phyloP scores from a whole-genome alignment of 1,140 invertebrate genomes.

The Micrasema minimum region DNA sequence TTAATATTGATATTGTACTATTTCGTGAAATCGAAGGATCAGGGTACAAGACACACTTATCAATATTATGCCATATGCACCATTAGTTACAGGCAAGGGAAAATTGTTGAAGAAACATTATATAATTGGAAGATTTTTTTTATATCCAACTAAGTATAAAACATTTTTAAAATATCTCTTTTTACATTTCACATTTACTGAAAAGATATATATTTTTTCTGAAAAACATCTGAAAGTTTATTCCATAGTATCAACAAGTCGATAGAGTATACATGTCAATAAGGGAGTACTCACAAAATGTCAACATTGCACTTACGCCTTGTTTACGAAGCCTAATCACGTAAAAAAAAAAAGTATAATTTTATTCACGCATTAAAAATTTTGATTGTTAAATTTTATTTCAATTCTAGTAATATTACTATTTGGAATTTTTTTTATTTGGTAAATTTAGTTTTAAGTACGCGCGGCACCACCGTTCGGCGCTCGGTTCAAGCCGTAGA shows the following conservation, averaged over 20 bases:
- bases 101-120: too few relatives aligned
- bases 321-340: constrained; percentile 17
- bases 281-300: constrained; percentile 8
- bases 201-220: not conserved
- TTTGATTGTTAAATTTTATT: not conserved
- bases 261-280: constrained; percentile 20
- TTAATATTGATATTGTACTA: too few relatives aligned
- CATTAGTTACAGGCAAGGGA: too few relatives aligned
- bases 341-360: constrained; percentile 6
- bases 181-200: not conserved
- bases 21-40: too few relatives aligned
- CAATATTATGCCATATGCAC: too few relatives aligned
- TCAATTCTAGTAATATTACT: not conserved
- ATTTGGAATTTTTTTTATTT: not conserved
- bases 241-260: constrained; percentile 15
- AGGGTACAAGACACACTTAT: too few relatives aligned
- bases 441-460: not conserved
- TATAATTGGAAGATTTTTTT: too few relatives aligned
- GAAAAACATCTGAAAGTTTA: not conserved
- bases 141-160: too few relatives aligned
- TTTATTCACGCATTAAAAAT: not conserved
- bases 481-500: constrained; percentile 14
- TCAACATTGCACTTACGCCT: constrained; percentile 24
- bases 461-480: not conserved
- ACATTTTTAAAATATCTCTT: not conserved